Evolutionary conservation across 2,888 invertebrate species (phyloP), one percentile per base, ranked within the genome.

Genomic region (Pandemis cinnamomeana): DNA sequence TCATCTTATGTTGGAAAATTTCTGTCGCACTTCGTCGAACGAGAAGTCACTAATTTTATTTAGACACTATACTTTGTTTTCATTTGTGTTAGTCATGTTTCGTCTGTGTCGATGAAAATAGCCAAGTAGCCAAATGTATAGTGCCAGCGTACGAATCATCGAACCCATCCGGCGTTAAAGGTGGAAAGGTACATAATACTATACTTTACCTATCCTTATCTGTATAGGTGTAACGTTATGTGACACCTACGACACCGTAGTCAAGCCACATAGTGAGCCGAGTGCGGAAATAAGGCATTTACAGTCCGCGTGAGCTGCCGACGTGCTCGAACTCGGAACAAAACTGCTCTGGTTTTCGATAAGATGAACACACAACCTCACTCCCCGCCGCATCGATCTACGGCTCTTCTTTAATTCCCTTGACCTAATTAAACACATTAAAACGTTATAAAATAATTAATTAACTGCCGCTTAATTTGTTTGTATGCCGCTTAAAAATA

Each of bases 321-420:
- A 70, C 73, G 73, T 74, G 74, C 71, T 62, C 67, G 66, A 74
- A 74, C 74, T 74, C 67, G 51, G 61, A 74, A 71, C 67, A 62
- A 63, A 20, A 72, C 73, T 70, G 53, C 46, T 70, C 61, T 71
- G 70, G 58, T 74, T 55, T 62, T 66, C 70, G 70, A 74, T 74
- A 71, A 71, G 71, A 64, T 69, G 8, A 53, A 53, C 72, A 41
- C 36, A 55, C 55, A 58, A 72, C 58, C 53, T 62, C 53, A 41
- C 67, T 10, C 20, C 67, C 27, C 55, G n/a, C 41, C 64, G 27
- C 66, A 74, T 55, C 67, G 62, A 74, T 61, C 67, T 71, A 44
- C 20, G 61, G 60, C 61, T 61, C 36, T 61, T 61, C 53, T 71
- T 67, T 74, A 70, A 60, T 44, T 74, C 20, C 55, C 70, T 62